A percentile compares a stretch with the other conserved stretches of the same genome.
Evolutionary conservation across 64 coral and sea anemone genomes (phyloP).

Genomic region (Stylophora pistillata): DNA sequence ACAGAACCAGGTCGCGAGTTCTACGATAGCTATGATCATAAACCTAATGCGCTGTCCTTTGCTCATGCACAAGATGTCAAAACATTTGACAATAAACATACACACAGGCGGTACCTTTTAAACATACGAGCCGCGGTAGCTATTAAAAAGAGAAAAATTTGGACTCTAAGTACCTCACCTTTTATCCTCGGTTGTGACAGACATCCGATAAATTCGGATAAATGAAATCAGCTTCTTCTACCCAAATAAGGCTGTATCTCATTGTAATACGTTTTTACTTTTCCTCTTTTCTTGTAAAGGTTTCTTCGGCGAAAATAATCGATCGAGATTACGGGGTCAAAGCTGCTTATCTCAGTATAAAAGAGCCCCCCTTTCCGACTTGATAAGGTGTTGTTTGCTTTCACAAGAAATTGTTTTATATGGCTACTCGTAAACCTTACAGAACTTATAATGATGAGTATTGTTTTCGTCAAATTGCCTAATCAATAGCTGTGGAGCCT

Average conservation of each 20-base stretch:
- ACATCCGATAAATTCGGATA: neutral
- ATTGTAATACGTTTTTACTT: neutral
- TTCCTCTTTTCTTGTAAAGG: neutral
- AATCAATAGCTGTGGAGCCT: neutral
- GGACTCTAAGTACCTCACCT: neutral
- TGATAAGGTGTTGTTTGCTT: constrained; percentile 5
- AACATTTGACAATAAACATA: neutral
- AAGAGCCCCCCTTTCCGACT: neutral
- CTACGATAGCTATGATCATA: neutral
- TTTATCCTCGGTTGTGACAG: neutral
- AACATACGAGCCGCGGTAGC: neutral
- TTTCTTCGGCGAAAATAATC: neutral
- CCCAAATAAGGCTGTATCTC: neutral
- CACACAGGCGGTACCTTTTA: neutral
- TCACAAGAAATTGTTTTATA: neutral
- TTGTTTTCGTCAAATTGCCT: neutral
- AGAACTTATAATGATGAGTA: neutral
- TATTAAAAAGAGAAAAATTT: neutral
- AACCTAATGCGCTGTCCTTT: neutral
- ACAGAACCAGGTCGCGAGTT: neutral
- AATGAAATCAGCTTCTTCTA: neutral
- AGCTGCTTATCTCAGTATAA: constrained; percentile 16
- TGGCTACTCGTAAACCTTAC: neutral
- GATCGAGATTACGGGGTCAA: neutral
- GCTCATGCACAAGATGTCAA: neutral